A percentile compares a stretch with the other conserved stretches of the same genome.
Conservation (phyloP, 2,113 vertebrate genomes). For the Dinomys branickii region DNA sequence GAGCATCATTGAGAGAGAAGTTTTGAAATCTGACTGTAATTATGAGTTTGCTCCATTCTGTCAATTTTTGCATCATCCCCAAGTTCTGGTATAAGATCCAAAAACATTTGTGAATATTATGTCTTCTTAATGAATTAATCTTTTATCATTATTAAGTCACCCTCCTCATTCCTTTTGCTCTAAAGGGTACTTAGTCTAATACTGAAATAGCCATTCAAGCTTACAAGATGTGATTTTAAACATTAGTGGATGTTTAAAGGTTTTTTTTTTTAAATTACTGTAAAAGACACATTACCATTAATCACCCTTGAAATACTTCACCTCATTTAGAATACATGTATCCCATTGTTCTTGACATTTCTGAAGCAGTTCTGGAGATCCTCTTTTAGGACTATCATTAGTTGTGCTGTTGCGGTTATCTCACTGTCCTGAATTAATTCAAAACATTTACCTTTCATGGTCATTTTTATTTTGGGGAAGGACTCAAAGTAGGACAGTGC, state of each 20-base stretch:
- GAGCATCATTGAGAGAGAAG: not conserved
- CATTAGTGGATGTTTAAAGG: not conserved
- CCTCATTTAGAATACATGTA: not conserved
- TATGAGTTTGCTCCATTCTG: not conserved
- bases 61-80: constrained; percentile 32
- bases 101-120: not conserved
- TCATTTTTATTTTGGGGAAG: not conserved
- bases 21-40: constrained; percentile 13
- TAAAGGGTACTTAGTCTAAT: not conserved
- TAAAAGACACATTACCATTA: not conserved
- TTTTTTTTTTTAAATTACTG: not conserved
- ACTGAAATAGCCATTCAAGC: not conserved
- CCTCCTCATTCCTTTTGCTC: not conserved
- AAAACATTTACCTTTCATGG: not conserved
- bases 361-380: not conserved
- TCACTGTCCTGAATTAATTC: not conserved
- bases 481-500: not conserved
- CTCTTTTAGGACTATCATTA: not conserved
- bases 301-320: not conserved
- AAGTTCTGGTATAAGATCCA: not conserved
- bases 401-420: not conserved
- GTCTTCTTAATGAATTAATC: not conserved
- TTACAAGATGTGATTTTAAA: not conserved
- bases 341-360: not conserved
- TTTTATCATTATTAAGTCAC: not conserved